A percentile compares a stretch with the other conserved stretches of the same genome.
Conservation (phyloP, 1,140 invertebrate genomes). For the Lutraria rhynchaena region DNA sequence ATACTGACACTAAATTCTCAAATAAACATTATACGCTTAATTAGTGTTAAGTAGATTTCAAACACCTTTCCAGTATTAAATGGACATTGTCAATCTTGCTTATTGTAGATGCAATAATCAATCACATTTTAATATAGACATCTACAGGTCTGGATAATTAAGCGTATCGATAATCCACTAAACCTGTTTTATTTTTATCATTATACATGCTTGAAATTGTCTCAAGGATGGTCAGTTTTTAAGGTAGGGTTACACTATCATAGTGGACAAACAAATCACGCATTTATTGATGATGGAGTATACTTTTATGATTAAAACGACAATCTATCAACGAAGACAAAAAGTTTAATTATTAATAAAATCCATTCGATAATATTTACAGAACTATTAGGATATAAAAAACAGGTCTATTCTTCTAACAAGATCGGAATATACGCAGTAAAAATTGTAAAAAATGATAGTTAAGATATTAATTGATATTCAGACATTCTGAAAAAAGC, state of each 20-base stretch:
- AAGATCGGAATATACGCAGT: too few species aligned
- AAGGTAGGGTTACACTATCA: not conserved
- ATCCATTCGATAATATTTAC: too few species aligned
- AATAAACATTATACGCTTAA: slow-evolving; percentile 58
- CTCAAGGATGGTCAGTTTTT: slow-evolving; percentile 22
- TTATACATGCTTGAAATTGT: slow-evolving; percentile 10
- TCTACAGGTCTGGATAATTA: slow-evolving; percentile 12
- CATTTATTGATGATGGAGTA: too few species aligned
- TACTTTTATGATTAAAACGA: too few species aligned
- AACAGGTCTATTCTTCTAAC: too few species aligned
- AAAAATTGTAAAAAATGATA: too few species aligned
- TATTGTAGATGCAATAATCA: not conserved
- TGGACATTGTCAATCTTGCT: slow-evolving; percentile 35
- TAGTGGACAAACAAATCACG: too few species aligned
- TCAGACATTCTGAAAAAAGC: too few species aligned
- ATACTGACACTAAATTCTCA: slow-evolving; percentile 55
- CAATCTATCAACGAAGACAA: too few species aligned
- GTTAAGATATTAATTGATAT: too few species aligned
- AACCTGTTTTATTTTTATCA: slow-evolving; percentile 46
- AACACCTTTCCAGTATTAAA: slow-evolving; percentile 18
- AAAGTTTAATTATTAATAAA: too few species aligned
- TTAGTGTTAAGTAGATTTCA: slow-evolving; percentile 57
- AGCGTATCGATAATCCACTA: slow-evolving; percentile 29
- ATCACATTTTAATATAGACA: slow-evolving; percentile 2
- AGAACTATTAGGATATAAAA: too few species aligned